These are phyloP conservation scores for Habroteleia sp. DNA, from an alignment of 2,888 invertebrate genomes.

Conservation along the genomic window DNA sequence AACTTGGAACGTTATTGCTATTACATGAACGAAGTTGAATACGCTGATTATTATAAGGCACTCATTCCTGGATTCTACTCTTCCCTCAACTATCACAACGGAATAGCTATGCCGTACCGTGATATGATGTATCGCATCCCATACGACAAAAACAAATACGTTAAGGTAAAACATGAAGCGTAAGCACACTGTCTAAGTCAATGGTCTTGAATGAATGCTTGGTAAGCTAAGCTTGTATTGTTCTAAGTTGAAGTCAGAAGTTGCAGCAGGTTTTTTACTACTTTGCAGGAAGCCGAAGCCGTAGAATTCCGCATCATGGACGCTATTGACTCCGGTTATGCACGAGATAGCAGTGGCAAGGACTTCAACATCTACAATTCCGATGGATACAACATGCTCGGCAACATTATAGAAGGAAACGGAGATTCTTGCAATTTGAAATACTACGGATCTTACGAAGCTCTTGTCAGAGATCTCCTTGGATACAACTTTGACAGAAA, in stretches of 20 bases:
- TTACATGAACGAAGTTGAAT: slow-evolving; percentile 84
- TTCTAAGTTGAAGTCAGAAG: too few relatives aligned
- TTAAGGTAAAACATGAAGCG: slow-evolving; percentile 68
- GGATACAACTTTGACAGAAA: slow-evolving; percentile 79
- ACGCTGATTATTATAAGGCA: slow-evolving; percentile 83
- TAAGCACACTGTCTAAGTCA: too few relatives aligned
- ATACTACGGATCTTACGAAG: slow-evolving; percentile 84
- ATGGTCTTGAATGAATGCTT: too few relatives aligned
- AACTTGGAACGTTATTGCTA: slow-evolving; percentile 87
- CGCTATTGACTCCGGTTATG: slow-evolving; percentile 76
- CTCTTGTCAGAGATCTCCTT: slow-evolving; percentile 82
- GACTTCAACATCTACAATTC: slow-evolving; percentile 75
- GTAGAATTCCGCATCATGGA: slow-evolving; percentile 73
- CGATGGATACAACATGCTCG: slow-evolving; percentile 83
- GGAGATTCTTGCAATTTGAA: slow-evolving; percentile 80
- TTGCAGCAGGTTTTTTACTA: too few relatives aligned
- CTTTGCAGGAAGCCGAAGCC: slow-evolving; percentile 68
- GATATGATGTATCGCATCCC: slow-evolving; percentile 80
- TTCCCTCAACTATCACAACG: slow-evolving; percentile 84
- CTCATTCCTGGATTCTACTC: slow-evolving; percentile 84
- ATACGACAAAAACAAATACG: slow-evolving; percentile 72
- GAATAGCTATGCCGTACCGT: slow-evolving; percentile 84
- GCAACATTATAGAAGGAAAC: slow-evolving; percentile 83
- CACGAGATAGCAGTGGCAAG: slow-evolving; percentile 72
- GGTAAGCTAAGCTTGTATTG: too few relatives aligned